These are phyloP conservation scores for Epicauta chinensis DNA, from an alignment of 1,140 invertebrate genomes.

Conservation along the genomic window DNA sequence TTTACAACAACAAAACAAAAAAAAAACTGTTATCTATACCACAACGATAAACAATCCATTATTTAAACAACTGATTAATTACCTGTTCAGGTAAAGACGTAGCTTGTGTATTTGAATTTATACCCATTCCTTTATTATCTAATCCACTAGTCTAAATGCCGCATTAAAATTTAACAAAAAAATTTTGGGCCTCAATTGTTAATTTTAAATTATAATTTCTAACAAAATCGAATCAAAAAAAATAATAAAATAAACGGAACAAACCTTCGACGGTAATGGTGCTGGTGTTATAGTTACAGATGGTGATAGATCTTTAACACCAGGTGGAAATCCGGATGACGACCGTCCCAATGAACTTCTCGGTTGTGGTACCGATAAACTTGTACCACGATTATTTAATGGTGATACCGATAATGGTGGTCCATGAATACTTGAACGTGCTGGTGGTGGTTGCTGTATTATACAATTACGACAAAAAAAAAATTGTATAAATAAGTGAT, in stretches of 20 bases:
- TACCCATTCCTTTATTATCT: slow-evolving; percentile 34
- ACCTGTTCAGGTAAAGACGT: slow-evolving; percentile 26
- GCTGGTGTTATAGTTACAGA: slow-evolving; percentile 63
- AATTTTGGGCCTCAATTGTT: not conserved
- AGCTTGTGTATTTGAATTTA: slow-evolving; percentile 24
- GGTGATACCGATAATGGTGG: slow-evolving; percentile 47
- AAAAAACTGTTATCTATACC: too few relatives aligned
- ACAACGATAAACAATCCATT: slow-evolving; percentile 5
- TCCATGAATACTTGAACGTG: slow-evolving; percentile 49
- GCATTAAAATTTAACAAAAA: slow-evolving; percentile 26
- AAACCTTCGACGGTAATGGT: slow-evolving; percentile 53
- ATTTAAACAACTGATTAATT: not conserved
- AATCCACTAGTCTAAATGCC: slow-evolving; percentile 30
- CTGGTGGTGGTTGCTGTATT: slow-evolving; percentile 47
- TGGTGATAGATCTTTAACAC: slow-evolving; percentile 42
- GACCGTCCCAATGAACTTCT: slow-evolving; percentile 31
- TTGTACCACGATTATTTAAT: slow-evolving; percentile 48
- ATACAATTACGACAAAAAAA: not conserved
- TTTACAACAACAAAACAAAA: too few relatives aligned
- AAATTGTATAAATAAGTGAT: too few relatives aligned
- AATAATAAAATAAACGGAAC: slow-evolving; percentile 8
- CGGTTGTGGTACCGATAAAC: slow-evolving; percentile 55
- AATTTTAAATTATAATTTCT: too few relatives aligned
- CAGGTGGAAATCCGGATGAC: slow-evolving; percentile 33
- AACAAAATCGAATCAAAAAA: too few relatives aligned